phyloP scores from a whole-genome alignment of 2,113 vertebrate species.

The Malurus cyaneus region DNA sequence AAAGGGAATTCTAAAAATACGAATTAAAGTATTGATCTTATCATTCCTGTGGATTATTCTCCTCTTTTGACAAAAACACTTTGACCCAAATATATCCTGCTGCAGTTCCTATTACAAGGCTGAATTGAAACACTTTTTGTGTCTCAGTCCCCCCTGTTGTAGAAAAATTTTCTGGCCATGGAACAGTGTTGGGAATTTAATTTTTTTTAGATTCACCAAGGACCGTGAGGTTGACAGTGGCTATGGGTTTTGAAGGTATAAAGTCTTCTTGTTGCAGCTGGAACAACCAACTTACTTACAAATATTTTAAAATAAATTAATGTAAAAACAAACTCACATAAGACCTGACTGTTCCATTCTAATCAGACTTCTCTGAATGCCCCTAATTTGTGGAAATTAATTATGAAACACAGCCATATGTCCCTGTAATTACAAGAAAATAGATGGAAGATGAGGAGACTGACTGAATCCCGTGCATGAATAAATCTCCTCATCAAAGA shows the following conservation, averaged over 20 bases:
- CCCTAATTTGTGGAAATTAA: slow-evolving; percentile 59
- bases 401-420: slow-evolving; percentile 62
- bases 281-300: neutral
- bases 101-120: neutral
- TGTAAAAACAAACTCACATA: slow-evolving; percentile 10
- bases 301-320: slow-evolving; percentile 26
- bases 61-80: neutral
- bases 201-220: neutral
- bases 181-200: neutral
- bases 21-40: neutral
- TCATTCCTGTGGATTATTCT: neutral
- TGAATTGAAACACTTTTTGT: neutral
- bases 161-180: neutral
- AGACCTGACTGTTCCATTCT: neutral
- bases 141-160: neutral
- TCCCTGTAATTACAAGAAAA: slow-evolving; percentile 56
- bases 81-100: neutral
- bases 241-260: neutral
- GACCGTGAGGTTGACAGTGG: neutral
- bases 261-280: neutral
- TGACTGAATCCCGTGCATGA: neutral
- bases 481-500: slow-evolving; percentile 20
- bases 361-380: neutral
- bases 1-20: neutral
- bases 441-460: slow-evolving; percentile 4